Base-by-base conservation (phyloP, 2,797 vertebrate genomes). In the Acipenser transmontanus region DNA sequence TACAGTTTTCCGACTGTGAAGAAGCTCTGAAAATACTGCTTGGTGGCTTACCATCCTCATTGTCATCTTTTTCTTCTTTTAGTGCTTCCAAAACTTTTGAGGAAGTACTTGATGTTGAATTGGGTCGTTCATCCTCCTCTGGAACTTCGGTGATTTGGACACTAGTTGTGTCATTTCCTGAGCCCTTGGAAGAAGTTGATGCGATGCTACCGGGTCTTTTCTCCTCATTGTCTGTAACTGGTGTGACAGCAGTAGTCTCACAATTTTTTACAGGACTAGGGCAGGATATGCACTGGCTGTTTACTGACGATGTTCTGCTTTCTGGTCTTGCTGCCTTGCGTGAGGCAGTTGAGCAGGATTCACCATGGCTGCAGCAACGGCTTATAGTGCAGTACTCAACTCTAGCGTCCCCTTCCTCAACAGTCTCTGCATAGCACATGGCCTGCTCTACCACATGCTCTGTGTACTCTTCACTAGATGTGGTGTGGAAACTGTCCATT, bases 401-500 rank as follows among this genome's bases (percentile, higher is more conserved):
- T 49, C 76, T 84, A 54, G 76, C 81, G 66, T 88, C 82, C 63
- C 77, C 72, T 59, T 82, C 84, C 51, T 89, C 87, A 34, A 81
- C 69, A 60, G 84, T 91, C 73, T 93, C 79, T 74, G 87, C 77
- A 52, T 89, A 84, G 73, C 82, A 82, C 0, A 84, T 87, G 66
- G 90, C 85, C 61, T 79, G 85, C 69, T 82, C 78, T 13, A 93
- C 76, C 0, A 92, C 71, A 57, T 87, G 86, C 62, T 91, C 88
- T 0, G 75, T 79, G 63, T 79, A 76, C 66, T 93, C 92, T 56
- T 91, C 91, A 2, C 89, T 92, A 7, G 90, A 94, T 1, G 82
- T 76, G 2, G 84, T 90, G 73, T 64, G 82, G 67, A 76, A 48
- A 1, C 84, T 91, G 63, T 92, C 87, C 52, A 87, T 65, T 1